These are phyloP conservation scores for Aleiodes testaceus DNA, from an alignment of 2,888 invertebrate genomes.

Conservation along the genomic window DNA sequence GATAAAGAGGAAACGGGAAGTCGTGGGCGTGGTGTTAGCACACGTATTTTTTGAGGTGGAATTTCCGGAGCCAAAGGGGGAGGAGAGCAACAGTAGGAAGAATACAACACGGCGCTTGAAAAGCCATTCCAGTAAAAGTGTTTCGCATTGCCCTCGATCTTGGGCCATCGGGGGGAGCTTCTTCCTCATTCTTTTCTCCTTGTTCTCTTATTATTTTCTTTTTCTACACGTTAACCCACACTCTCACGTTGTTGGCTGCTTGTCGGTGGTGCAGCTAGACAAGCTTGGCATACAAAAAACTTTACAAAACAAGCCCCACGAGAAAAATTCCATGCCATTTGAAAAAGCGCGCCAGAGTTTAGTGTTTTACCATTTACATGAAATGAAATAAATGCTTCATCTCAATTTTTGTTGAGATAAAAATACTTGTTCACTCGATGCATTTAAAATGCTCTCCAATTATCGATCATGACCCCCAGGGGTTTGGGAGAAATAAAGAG, in stretches of 20 bases:
- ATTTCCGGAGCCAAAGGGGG: constrained; percentile 28
- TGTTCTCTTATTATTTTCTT: constrained; percentile 3
- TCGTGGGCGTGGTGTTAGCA: constrained; percentile 13
- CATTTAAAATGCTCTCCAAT: constrained; percentile 19
- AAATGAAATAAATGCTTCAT: background rate
- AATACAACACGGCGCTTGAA: constrained; percentile 33
- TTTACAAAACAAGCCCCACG: constrained; percentile 21
- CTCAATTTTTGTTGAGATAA: background rate
- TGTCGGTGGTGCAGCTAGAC: constrained; percentile 6
- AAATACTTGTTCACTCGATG: background rate
- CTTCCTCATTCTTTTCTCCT: constrained; percentile 21
- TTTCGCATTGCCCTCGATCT: constrained; percentile 40
- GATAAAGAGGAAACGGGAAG: constrained; percentile 30
- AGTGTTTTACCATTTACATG: constrained; percentile 1
- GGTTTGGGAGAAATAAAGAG: background rate
- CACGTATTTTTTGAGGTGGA: constrained; percentile 37
- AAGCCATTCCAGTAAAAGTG: constrained; percentile 40
- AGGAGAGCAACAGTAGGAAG: constrained; percentile 27
- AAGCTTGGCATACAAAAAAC: constrained; percentile 4
- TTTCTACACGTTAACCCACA: constrained; percentile 21
- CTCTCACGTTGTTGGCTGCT: constrained; percentile 27
- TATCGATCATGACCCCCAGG: constrained; percentile 23
- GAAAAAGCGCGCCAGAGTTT: constrained; percentile 14
- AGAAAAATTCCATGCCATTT: constrained; percentile 25
- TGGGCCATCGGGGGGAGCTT: constrained; percentile 7